Base-by-base conservation (phyloP, 53 echinoderm and acorn worm genomes). In the Henricia sp. region DNA sequence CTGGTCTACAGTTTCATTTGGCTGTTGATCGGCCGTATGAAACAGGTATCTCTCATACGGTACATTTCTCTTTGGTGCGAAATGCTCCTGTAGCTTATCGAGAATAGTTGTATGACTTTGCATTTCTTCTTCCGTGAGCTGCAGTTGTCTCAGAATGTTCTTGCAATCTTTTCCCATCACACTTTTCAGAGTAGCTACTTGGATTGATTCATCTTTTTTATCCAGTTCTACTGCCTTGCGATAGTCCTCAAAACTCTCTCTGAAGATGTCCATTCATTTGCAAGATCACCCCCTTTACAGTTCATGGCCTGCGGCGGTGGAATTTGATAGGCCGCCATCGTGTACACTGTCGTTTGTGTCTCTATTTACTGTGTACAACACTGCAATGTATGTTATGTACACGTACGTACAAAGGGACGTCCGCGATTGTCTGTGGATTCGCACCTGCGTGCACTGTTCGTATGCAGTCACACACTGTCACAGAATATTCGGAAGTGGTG, bases 191-290 rank as follows among this genome's bases (percentile, higher is more conserved):
- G 71, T 70, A 34, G 84, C 70, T 28, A 84, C 84, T 71, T 84
- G 84, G 50, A 84, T 54, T 25, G 70, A 17, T 23, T 54, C 71
- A 56, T 56, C 57, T 39, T 84, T 84, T 51, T 84, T 70, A 54
- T 84, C 71, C 3, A 84, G 55, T 70, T 71, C 52, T 70, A 70
- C 43, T 41, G 58, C 71, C 38, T 56, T 55, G 40, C 84, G 37
- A 50, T 84, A 84, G 50, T 84, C 84, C 50, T 71, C 71, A 57
- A 84, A 84, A 84, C 82, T 72, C n/a, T 72, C 52, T 72, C 72
- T 72, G 52, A 72, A 72, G 24, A 72, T 32, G 13, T 72, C 53
- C 52, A 72, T 19, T 52, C 52, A 34, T 52, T 72, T 16, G 72
- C 52, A 72, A 72, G 72, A 72, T 52, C 72, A 35, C 65, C 3